Conservation (phyloP, 2,888 invertebrate species). For the Griposia aprilina region DNA sequence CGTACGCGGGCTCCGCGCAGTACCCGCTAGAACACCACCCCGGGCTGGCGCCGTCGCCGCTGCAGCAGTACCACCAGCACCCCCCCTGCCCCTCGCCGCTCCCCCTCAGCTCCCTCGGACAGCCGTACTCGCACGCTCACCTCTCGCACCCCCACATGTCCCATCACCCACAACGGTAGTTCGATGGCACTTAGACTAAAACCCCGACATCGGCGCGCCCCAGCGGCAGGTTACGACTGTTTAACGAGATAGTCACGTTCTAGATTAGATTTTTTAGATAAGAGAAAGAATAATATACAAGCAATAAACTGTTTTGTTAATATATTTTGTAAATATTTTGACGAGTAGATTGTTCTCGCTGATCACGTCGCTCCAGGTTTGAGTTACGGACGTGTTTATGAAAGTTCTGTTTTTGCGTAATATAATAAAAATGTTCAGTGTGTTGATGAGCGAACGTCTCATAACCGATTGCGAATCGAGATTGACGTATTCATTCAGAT, state of each 20-base stretch:
- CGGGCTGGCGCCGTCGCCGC: slow-evolving; percentile 91
- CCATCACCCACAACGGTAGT: slow-evolving; percentile 96
- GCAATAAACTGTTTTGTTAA: slow-evolving; percentile 83
- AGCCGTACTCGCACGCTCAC: slow-evolving; percentile 89
- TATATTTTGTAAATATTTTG: slow-evolving; percentile 86
- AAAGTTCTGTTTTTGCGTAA: slow-evolving; percentile 75
- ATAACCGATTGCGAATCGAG: slow-evolving; percentile 77
- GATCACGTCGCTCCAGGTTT: slow-evolving; percentile 77
- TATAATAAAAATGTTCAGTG: slow-evolving; percentile 70
- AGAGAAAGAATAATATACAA: slow-evolving; percentile 83
- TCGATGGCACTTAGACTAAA: slow-evolving; percentile 80
- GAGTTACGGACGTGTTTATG: slow-evolving; percentile 73
- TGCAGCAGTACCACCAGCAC: slow-evolving; percentile 94
- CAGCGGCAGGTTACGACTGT: slow-evolving; percentile 74
- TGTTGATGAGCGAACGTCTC: slow-evolving; percentile 69
- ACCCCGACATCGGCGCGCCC: slow-evolving; percentile 68
- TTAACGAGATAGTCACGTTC: slow-evolving; percentile 86
- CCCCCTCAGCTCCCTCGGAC: slow-evolving; percentile 90
- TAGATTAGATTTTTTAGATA: slow-evolving; percentile 82
- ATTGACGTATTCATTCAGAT: slow-evolving; percentile 83
- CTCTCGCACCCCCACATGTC: slow-evolving; percentile 93
- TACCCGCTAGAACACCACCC: slow-evolving; percentile 93
- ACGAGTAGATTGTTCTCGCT: slow-evolving; percentile 75
- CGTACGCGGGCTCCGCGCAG: slow-evolving; percentile 94
- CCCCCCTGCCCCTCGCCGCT: slow-evolving; percentile 94